A percentile compares a stretch with the other conserved stretches of the same genome.
These are phyloP conservation scores for Cylloceria caligata DNA, from an alignment of 2,888 invertebrate species.

Conservation along the genomic window DNA sequence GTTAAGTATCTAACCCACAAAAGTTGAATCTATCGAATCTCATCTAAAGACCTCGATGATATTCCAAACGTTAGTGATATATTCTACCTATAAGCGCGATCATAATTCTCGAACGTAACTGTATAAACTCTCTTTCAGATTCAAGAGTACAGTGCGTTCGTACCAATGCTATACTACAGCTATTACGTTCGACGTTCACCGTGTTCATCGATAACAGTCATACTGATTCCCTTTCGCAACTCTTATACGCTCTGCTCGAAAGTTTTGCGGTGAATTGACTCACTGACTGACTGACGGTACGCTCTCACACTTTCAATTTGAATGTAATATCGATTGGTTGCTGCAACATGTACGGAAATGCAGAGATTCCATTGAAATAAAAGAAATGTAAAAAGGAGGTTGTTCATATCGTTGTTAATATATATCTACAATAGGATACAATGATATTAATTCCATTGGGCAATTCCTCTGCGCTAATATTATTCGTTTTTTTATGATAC, in stretches of 20 bases:
- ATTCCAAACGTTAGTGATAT: conserved; percentile 19
- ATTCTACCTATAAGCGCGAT: conserved; percentile 23
- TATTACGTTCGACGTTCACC: conserved; percentile 46
- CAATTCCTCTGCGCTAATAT: conserved; percentile 20
- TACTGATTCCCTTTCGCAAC: conserved; percentile 45
- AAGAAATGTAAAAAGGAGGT: background rate
- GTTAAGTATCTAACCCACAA: conserved; percentile 33
- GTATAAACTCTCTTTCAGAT: conserved; percentile 44
- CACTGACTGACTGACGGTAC: conserved; percentile 36
- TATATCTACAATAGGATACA: background rate
- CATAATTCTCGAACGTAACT: conserved; percentile 38
- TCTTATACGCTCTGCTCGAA: conserved; percentile 34
- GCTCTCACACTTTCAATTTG: conserved; percentile 58
- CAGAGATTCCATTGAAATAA: conserved; percentile 20
- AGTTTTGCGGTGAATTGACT: conserved; percentile 54
- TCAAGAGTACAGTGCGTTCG: background rate
- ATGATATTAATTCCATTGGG: conserved; percentile 24
- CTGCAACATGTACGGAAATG: conserved; percentile 34
- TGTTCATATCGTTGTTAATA: background rate
- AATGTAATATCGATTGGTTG: conserved; percentile 42
- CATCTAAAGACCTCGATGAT: conserved; percentile 36
- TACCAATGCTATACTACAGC: conserved; percentile 13
- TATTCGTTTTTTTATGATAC: conserved; percentile 1
- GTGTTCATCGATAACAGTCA: conserved; percentile 50
- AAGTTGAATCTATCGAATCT: conserved; percentile 26